Evolutionary conservation across 1,140 invertebrate genomes (phyloP).

Genomic region (Araneus ventricosus): DNA sequence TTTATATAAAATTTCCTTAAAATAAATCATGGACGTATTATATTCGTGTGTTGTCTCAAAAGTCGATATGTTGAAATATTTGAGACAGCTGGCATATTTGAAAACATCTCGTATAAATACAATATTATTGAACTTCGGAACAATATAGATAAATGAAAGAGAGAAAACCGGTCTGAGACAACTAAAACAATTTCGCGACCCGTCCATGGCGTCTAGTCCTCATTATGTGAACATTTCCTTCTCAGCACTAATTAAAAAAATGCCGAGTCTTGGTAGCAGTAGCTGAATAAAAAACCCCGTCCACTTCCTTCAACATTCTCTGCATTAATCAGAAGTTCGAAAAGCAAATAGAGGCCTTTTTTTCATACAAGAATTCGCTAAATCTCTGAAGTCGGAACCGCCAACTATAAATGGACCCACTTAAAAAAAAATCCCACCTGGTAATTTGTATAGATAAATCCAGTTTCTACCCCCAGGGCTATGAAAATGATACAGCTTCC

Average conservation of each 20-base stretch:
- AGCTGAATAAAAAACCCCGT: not conserved
- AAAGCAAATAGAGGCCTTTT: slow-evolving; percentile 21
- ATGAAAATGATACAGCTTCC: slow-evolving; percentile 40
- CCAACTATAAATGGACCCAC: slow-evolving; percentile 52
- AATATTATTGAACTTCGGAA: not conserved
- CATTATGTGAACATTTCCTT: slow-evolving; percentile 15
- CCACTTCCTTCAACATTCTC: not conserved
- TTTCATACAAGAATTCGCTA: slow-evolving; percentile 11
- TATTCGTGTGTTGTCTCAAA: no score
- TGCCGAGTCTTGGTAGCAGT: not conserved
- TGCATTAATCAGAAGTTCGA: slow-evolving; percentile 29
- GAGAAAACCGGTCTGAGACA: not conserved
- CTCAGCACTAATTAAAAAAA: no score
- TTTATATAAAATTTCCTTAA: no score
- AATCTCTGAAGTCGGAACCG: slow-evolving; percentile 47
- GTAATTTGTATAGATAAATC: slow-evolving; percentile 66
- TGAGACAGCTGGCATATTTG: no score
- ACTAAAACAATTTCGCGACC: no score
- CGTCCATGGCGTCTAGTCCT: not conserved
- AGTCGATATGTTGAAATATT: no score
- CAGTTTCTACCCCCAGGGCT: slow-evolving; percentile 43
- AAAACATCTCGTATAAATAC: no score
- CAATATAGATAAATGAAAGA: not conserved
- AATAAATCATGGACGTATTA: no score
- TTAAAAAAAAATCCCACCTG: slow-evolving; percentile 44